A percentile compares a stretch with the other conserved stretches of the same genome.
Evolutionary conservation across 2,797 vertebrate species (phyloP).

Genomic region (Vultur gryphus): DNA sequence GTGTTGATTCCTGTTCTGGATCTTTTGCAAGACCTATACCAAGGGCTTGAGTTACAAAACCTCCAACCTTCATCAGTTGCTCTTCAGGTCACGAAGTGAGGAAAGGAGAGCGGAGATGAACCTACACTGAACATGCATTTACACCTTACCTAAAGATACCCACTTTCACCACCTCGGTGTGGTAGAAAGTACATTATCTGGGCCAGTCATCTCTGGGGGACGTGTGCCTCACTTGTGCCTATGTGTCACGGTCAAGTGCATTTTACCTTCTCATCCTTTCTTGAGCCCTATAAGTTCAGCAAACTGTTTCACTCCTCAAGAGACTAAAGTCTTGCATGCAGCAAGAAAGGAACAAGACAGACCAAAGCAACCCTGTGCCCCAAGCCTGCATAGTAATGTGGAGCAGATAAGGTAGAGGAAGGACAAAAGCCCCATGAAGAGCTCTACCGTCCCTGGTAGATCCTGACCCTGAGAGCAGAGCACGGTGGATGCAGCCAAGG

Average conservation of each 20-base stretch:
- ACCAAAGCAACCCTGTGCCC: not conserved
- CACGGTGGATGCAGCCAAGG: not conserved
- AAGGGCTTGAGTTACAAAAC: not conserved
- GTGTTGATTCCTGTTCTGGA: not conserved
- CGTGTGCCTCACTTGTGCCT: not conserved
- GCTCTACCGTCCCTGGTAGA: not conserved
- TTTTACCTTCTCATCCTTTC: not conserved
- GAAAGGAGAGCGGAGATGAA: not conserved
- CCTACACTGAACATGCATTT: not conserved
- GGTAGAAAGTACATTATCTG: not conserved
- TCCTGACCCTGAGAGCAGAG: not conserved
- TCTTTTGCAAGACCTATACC: not conserved
- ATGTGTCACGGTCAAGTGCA: fast-evolving
- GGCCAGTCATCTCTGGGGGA: not conserved
- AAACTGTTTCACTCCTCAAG: not conserved
- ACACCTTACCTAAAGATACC: not conserved
- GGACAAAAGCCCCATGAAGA: not conserved
- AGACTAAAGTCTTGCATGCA: not conserved
- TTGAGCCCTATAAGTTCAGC: not conserved
- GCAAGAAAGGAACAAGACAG: not conserved
- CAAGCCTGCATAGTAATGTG: not conserved
- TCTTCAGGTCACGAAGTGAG: not conserved
- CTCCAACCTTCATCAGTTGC: not conserved
- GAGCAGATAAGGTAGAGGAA: not conserved
- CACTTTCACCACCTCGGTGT: not conserved